Conservation (phyloP, 2,797 vertebrate species). For the Naso thynnoides region DNA sequence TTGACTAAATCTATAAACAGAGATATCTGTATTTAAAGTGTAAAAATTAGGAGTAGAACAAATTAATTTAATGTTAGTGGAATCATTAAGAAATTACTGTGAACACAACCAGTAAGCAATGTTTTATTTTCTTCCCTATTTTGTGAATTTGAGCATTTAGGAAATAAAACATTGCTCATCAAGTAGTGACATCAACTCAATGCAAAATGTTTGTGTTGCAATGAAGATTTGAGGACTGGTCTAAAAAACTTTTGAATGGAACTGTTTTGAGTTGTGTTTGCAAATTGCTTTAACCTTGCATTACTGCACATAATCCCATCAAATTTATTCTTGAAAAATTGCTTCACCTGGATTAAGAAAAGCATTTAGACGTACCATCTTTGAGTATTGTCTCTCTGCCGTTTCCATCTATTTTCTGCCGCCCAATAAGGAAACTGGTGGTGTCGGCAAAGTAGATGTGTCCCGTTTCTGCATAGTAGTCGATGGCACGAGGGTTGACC, state of each 20-base stretch:
- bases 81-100: background rate
- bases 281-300: too few species aligned
- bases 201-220: background rate
- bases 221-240: background rate
- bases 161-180: slow-evolving; percentile 1
- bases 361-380: slow-evolving; percentile 86
- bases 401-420: slow-evolving; percentile 95
- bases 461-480: slow-evolving; percentile 94
- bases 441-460: slow-evolving; percentile 99
- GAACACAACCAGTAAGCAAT: background rate
- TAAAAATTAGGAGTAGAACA: background rate
- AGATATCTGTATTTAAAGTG: background rate
- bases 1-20: slow-evolving; percentile 2
- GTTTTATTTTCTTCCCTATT: background rate
- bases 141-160: background rate
- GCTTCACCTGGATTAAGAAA: background rate
- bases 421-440: slow-evolving; percentile 97
- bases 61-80: background rate
- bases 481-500: slow-evolving; percentile 96
- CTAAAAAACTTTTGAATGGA: too few species aligned
- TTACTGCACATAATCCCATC: background rate
- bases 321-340: background rate
- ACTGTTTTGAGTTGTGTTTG: too few species aligned
- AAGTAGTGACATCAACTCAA: background rate
- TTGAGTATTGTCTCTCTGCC: slow-evolving; percentile 95